phyloP scores from a whole-genome alignment of 2,113 vertebrate species.

The Halichoerus grypus region DNA sequence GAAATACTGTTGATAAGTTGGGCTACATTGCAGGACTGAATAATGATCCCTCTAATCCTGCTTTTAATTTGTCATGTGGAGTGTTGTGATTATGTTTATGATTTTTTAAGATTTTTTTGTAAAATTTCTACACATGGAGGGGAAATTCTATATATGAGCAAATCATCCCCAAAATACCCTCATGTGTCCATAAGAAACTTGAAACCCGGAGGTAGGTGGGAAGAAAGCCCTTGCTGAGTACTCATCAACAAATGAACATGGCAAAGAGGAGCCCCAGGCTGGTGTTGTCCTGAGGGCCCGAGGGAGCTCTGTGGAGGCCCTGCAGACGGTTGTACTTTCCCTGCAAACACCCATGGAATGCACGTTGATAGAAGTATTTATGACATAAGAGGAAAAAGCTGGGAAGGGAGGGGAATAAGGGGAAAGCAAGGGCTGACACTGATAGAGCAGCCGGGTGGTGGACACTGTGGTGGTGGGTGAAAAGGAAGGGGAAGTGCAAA shows the following conservation, averaged over 20 bases:
- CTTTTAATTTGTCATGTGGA: constrained; percentile 12
- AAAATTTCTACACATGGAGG: background rate
- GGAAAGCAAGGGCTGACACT: background rate
- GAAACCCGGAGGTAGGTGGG: background rate
- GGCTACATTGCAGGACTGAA: background rate
- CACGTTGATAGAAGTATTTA: background rate
- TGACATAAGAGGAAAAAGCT: background rate
- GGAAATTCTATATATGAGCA: background rate
- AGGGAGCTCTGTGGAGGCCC: background rate
- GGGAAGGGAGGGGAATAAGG: background rate
- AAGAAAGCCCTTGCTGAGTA: background rate
- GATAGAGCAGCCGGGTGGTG: background rate
- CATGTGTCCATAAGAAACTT: background rate
- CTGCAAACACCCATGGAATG: background rate
- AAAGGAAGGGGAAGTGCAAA: background rate
- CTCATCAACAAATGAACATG: background rate
- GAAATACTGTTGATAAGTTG: background rate
- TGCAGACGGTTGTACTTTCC: background rate
- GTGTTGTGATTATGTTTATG: background rate
- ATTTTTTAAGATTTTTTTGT: background rate
- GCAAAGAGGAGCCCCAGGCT: background rate
- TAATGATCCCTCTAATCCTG: background rate
- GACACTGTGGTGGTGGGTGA: background rate
- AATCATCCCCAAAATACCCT: background rate
- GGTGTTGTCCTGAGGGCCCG: background rate